These are phyloP conservation scores for Nothoprocta pentlandii DNA, from an alignment of 2,113 vertebrate species.

Conservation along the genomic window DNA sequence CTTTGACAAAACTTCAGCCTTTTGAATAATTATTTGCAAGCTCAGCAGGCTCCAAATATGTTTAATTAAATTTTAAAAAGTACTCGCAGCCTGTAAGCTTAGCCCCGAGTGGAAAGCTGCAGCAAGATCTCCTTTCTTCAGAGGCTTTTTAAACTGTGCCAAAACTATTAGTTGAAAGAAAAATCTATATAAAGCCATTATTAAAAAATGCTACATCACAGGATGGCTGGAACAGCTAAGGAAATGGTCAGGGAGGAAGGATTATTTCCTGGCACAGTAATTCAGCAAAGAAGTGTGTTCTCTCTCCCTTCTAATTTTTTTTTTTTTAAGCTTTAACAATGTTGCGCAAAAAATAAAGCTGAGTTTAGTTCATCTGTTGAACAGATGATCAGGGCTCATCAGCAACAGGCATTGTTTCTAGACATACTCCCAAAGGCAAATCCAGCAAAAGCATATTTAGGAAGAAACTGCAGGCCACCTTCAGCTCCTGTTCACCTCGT, in stretches of 20 bases:
- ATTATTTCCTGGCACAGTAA: slow-evolving; percentile 18
- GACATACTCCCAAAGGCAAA: accelerated
- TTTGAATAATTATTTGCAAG: background rate
- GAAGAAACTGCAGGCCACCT: background rate
- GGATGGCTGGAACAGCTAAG: background rate
- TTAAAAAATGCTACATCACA: slow-evolving; percentile 35
- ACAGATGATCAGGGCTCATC: background rate
- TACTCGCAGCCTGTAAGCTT: background rate
- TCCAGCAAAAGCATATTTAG: background rate
- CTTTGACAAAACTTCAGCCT: background rate
- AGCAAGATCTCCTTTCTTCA: slow-evolving; percentile 15
- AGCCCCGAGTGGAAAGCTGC: slow-evolving; percentile 1
- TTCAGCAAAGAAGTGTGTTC: background rate
- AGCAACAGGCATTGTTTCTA: background rate
- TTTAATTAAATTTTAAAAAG: background rate
- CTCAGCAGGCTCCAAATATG: background rate
- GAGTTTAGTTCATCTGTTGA: slow-evolving; percentile 1
- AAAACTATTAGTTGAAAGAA: slow-evolving; percentile 37
- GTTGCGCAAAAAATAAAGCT: background rate
- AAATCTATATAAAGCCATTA: slow-evolving; percentile 52
- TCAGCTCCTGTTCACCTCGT: background rate
- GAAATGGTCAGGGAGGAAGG: slow-evolving; percentile 11
- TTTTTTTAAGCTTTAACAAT: background rate
- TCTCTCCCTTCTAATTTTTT: background rate
- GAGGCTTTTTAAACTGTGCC: background rate